These are phyloP conservation scores for Drosophila bunnanda DNA, from an alignment of 2,888 invertebrate genomes.

Conservation along the genomic window DNA sequence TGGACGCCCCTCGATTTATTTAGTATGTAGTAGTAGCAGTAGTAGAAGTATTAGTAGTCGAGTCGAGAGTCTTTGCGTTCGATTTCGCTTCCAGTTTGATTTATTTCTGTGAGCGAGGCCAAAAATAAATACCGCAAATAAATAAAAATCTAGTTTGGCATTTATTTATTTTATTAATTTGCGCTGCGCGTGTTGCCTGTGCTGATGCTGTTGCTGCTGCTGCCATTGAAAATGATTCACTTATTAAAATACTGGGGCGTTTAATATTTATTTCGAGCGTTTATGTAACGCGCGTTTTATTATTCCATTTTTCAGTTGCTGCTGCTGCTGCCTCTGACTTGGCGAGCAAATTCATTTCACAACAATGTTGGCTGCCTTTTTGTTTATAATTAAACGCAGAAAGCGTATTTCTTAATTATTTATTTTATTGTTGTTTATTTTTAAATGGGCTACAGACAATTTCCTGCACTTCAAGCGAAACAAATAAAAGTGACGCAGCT, in stretches of 20 bases:
- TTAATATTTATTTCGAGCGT: constrained; percentile 74
- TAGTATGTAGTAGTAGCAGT: constrained; percentile 17
- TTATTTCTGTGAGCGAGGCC: constrained; percentile 67
- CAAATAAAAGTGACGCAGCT: constrained; percentile 79
- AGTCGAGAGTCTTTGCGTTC: constrained; percentile 43
- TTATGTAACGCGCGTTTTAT: constrained; percentile 71
- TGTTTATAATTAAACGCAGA: constrained; percentile 78
- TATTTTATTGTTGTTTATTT: constrained; percentile 82
- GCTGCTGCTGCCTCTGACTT: constrained; percentile 1
- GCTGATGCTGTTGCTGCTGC: constrained; percentile 20
- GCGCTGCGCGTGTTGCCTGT: constrained; percentile 58
- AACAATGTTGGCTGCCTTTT: constrained; percentile 47
- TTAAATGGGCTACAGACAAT: constrained; percentile 82
- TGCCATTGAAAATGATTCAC: constrained; percentile 67
- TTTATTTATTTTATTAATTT: constrained; percentile 79
- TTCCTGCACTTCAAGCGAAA: constrained; percentile 79
- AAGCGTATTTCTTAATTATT: constrained; percentile 79
- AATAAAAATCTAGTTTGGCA: constrained; percentile 44
- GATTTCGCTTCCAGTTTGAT: constrained; percentile 61
- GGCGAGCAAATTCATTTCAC: constrained; percentile 40
- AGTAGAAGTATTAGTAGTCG: constrained; percentile 23
- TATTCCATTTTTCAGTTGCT: constrained; percentile 58
- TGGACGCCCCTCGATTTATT: constrained; percentile 29
- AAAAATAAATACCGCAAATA: constrained; percentile 73
- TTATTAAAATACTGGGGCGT: constrained; percentile 52